Evolutionary conservation across 2,113 vertebrate species (phyloP), one percentile per base, ranked within the genome.

Genomic region (Sceloporus undulatus): DNA sequence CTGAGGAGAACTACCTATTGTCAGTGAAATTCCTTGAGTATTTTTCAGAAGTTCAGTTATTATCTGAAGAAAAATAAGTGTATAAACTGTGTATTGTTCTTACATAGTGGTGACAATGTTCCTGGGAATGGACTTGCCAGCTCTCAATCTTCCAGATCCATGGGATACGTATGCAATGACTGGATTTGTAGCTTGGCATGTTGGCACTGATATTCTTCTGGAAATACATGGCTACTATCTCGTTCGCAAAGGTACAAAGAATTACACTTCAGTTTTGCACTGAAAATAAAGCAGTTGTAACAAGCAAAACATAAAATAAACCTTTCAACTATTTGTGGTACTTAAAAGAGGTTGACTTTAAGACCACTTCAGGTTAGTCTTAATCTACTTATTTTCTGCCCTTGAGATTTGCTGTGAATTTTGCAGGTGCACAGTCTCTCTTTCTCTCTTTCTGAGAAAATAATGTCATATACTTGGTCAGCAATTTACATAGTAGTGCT

Each of bases 111-210:
- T 95, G 56, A 93, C 94, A 65, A 96, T 98, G 87, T 98, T 98
- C 95, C 94, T 98, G 91, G 98, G 98, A 75, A 97, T 97, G 94
- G 96, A 97, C 84, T 95, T 98, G 86, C 97, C 97, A 88, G 97
- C 96, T 2, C 83, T 98, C 92, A 90, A 97, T 79, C 96, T 98
- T 73, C 97, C 97, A 56, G 84, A 95, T 59, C 96, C 97, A 0
- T 96, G 96, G 96, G 97, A 97, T 93, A 97, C 97, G 23, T 97
- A 96, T 9, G 71, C 95, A 9, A 97, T 98, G 96, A 95, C 95
- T 83, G 97, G 94, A 27, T 98, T 97, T 92, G 95, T 98, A 77
- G 93, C 96, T 80, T 98, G 98, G 98, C 97, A 98, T 16, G 95
- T 98, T 0, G 82, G 96, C 38, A 78, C 89, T 19, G 97, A 98